These are phyloP conservation scores for Tyrannus savana DNA, from an alignment of 2,113 vertebrate genomes.

Conservation along the genomic window DNA sequence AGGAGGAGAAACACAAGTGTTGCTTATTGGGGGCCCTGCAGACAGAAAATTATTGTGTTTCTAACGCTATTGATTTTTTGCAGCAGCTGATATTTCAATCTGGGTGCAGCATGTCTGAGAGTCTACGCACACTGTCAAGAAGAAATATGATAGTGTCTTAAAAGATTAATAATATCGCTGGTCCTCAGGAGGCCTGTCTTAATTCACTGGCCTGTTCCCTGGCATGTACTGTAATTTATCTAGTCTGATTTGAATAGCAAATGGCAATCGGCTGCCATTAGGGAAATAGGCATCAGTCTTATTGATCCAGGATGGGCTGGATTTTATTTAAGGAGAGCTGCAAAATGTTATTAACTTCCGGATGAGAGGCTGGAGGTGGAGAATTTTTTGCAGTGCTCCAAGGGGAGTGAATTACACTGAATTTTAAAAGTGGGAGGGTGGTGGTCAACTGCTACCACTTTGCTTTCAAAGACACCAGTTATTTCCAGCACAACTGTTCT, in stretches of 20 bases:
- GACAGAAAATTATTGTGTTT: slow-evolving; percentile 84
- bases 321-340: slow-evolving; percentile 86
- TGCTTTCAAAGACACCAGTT: slow-evolving; percentile 1
- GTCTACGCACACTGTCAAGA: slow-evolving; percentile 85
- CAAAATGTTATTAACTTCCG: slow-evolving; percentile 83
- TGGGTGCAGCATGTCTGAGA: slow-evolving; percentile 85
- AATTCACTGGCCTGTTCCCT: slow-evolving; percentile 90
- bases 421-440: slow-evolving; percentile 43
- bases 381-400: slow-evolving; percentile 51
- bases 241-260: slow-evolving; percentile 90
- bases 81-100: slow-evolving; percentile 89
- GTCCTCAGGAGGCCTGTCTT: slow-evolving; percentile 89
- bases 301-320: slow-evolving; percentile 85
- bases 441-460: not conserved
- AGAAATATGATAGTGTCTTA: slow-evolving; percentile 92
- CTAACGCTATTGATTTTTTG: slow-evolving; percentile 86
- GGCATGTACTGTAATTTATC: slow-evolving; percentile 91
- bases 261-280: slow-evolving; percentile 89
- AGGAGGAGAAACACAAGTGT: slow-evolving; percentile 55
- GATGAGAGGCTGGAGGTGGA: slow-evolving; percentile 70
- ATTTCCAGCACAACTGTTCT: slow-evolving; percentile 30
- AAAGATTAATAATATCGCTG: slow-evolving; percentile 89
- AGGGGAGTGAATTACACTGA: slow-evolving; percentile 12
- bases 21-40: slow-evolving; percentile 75
- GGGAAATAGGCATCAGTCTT: slow-evolving; percentile 88